Percentiles rank a stretch among this genome's conserved stretches.
Conservation (phyloP, 2,797 vertebrate species). For the Anguilla pacifica region DNA sequence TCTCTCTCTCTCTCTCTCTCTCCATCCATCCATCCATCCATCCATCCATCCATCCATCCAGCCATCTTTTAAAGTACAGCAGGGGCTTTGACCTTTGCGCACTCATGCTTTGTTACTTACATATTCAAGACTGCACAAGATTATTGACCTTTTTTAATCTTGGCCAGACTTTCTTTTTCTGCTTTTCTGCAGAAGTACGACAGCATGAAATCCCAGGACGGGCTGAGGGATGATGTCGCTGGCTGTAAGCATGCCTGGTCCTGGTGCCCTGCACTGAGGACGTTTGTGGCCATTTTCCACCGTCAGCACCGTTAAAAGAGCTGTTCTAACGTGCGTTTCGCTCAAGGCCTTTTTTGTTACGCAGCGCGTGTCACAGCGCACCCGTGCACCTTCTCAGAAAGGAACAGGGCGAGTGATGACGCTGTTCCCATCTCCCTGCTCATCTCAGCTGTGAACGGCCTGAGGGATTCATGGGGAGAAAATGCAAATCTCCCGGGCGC, state of each 20-base stretch:
- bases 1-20: too few relatives aligned
- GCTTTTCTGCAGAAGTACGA: background rate
- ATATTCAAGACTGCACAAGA: background rate
- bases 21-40: too few relatives aligned
- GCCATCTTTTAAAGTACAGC: background rate
- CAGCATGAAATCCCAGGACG: background rate
- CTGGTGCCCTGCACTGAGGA: background rate
- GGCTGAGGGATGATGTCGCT: background rate
- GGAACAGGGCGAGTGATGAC: background rate
- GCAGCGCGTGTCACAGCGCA: background rate
- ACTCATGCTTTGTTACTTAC: background rate
- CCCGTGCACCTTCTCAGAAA: background rate
- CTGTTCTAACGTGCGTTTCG: background rate
- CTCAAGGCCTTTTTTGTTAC: background rate
- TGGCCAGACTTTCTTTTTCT: too few relatives aligned
- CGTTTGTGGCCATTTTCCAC: background rate
- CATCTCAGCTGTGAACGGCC: slow-evolving; percentile 40
- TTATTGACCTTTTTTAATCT: background rate
- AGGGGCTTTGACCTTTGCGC: background rate
- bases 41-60: too few relatives aligned
- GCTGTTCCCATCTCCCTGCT: background rate
- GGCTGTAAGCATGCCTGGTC: background rate
- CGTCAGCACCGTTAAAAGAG: background rate
- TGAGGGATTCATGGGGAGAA: slow-evolving; percentile 20
- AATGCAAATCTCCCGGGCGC: slow-evolving; percentile 26